Percentiles rank a stretch among this genome's conserved stretches.
These are phyloP conservation scores for Mesocricetus auratus DNA, from an alignment of 2,113 vertebrate genomes.

Conservation along the genomic window DNA sequence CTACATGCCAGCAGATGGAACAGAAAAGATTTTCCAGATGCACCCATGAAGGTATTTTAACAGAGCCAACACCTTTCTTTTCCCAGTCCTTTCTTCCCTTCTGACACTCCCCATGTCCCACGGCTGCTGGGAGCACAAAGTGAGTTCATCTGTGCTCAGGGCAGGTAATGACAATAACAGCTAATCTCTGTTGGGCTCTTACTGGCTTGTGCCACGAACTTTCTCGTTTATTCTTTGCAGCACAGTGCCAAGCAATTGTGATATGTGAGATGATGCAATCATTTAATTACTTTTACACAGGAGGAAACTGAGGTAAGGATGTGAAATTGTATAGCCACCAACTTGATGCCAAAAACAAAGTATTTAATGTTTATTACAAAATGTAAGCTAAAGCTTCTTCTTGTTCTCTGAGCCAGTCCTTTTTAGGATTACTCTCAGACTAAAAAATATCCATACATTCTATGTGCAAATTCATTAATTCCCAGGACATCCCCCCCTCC, in stretches of 20 bases:
- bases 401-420: neutral
- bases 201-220: conserved; percentile 33
- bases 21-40: neutral
- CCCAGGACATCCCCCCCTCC: neutral
- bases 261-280: neutral
- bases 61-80: neutral
- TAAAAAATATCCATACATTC: neutral
- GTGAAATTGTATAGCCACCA: neutral
- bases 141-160: neutral
- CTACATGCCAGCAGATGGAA: neutral
- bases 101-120: neutral
- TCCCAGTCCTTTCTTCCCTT: neutral
- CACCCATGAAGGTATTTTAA: neutral
- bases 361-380: neutral
- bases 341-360: neutral
- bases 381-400: neutral
- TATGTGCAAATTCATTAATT: neutral
- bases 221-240: neutral
- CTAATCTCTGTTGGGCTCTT: neutral
- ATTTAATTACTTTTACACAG: neutral
- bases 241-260: neutral
- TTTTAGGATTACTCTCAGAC: neutral
- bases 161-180: conserved; percentile 23
- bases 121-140: neutral
- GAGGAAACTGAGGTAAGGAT: conserved; percentile 59